Evolutionary conservation across 2,113 vertebrate species (phyloP).

Genomic region (Psittacula cyanocephala): DNA sequence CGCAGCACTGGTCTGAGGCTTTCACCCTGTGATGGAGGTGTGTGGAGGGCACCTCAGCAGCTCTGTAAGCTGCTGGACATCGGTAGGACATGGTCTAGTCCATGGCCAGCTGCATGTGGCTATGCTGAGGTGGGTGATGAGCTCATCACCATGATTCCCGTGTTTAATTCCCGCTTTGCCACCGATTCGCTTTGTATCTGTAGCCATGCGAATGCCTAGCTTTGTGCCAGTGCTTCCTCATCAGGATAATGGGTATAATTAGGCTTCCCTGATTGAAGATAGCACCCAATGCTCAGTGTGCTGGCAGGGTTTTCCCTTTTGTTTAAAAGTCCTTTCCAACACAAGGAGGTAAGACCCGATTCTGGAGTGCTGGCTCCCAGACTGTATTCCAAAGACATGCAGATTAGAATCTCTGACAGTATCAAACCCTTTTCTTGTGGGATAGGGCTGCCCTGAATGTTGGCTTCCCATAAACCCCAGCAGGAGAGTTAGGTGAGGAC

Average conservation of each 20-base stretch:
- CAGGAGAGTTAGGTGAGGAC: background rate
- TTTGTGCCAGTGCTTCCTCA: slow-evolving; percentile 49
- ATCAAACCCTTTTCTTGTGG: background rate
- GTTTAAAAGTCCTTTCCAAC: background rate
- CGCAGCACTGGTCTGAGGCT: background rate
- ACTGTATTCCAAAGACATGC: background rate
- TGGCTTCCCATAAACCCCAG: background rate
- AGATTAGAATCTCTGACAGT: background rate
- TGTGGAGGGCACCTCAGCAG: background rate
- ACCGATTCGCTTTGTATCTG: slow-evolving; percentile 19
- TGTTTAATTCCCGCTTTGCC: slow-evolving; percentile 30
- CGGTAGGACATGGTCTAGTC: background rate
- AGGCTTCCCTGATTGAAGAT: slow-evolving; percentile 47
- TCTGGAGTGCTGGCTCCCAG: background rate
- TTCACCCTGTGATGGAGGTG: background rate
- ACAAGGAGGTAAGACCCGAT: background rate
- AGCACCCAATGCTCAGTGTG: background rate
- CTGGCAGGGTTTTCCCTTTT: background rate
- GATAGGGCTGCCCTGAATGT: background rate
- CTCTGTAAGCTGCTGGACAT: background rate
- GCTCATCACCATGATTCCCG: background rate
- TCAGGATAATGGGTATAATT: slow-evolving; percentile 52
- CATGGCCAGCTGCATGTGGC: background rate
- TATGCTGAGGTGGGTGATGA: background rate
- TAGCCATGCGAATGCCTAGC: background rate